Percentiles rank a stretch among this genome's conserved stretches.
These are phyloP conservation scores for Trissolcus japonicus DNA, from an alignment of 2,888 invertebrate genomes.

Conservation along the genomic window DNA sequence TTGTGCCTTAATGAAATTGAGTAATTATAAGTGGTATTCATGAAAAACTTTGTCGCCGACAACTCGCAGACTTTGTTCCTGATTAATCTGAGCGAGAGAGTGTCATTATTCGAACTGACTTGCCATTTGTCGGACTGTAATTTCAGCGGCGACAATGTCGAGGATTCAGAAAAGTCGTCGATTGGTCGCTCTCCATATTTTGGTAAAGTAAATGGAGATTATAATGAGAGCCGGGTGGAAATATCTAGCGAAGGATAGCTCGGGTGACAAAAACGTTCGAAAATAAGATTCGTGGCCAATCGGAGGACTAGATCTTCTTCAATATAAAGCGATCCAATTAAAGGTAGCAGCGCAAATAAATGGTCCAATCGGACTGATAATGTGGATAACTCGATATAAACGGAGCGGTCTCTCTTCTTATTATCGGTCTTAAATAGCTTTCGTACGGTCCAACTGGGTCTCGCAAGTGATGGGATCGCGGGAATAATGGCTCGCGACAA, in stretches of 20 bases:
- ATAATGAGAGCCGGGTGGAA: background rate
- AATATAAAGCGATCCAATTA: conserved; percentile 70
- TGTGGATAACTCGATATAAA: conserved; percentile 61
- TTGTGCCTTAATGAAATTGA: too few relatives aligned
- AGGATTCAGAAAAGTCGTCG: conserved; percentile 8
- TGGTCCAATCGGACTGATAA: conserved; percentile 63
- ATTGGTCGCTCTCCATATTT: background rate
- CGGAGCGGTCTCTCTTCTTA: conserved; percentile 44
- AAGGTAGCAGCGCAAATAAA: conserved; percentile 67
- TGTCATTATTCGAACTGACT: too few relatives aligned
- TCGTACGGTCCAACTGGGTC: conserved; percentile 15
- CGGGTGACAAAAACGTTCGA: conserved; percentile 39
- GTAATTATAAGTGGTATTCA: too few relatives aligned
- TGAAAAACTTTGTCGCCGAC: too few relatives aligned
- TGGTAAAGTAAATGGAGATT: background rate
- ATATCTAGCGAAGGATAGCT: background rate
- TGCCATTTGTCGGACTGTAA: background rate
- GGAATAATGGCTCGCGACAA: conserved; percentile 30
- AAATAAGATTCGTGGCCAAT: conserved; percentile 50
- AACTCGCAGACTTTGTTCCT: too few relatives aligned
- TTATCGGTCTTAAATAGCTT: conserved; percentile 49
- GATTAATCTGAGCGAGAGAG: too few relatives aligned
- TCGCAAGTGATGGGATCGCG: conserved; percentile 21
- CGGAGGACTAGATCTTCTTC: conserved; percentile 53
- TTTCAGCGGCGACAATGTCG: background rate